These are phyloP conservation scores for Sweltsa coloradensis DNA, from an alignment of 1,140 invertebrate species.

Conservation along the genomic window DNA sequence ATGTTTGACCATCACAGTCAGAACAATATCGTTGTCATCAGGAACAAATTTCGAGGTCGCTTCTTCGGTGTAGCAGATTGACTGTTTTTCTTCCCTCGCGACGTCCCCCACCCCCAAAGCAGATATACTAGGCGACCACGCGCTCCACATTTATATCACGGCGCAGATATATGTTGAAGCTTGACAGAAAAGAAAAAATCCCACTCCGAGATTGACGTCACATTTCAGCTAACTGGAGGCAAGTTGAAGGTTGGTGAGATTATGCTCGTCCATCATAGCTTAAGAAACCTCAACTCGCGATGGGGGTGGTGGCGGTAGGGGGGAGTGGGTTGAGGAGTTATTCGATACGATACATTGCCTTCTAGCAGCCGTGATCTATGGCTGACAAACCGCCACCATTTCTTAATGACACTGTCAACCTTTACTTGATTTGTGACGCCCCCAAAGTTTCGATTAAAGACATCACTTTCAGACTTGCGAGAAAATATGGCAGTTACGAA, in stretches of 20 bases:
- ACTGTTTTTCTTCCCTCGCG: too few relatives aligned
- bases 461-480: constrained; percentile 11
- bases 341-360: background rate
- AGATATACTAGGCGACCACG: too few relatives aligned
- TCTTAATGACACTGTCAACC: constrained; percentile 14
- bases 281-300: background rate
- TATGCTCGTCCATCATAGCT: constrained; percentile 10
- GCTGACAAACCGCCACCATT: constrained; percentile 12
- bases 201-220: background rate
- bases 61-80: too few relatives aligned
- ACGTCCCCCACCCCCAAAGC: too few relatives aligned
- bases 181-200: too few relatives aligned
- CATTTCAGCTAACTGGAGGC: background rate
- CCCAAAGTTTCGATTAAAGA: constrained; percentile 14
- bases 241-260: constrained; percentile 2
- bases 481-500: constrained; percentile 12
- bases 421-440: constrained; percentile 12
- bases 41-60: too few relatives aligned
- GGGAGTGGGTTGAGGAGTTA: background rate
- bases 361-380: constrained; percentile 8
- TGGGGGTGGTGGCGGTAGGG: background rate
- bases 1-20: too few relatives aligned
- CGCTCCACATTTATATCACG: too few relatives aligned
- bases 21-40: too few relatives aligned
- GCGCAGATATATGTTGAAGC: too few relatives aligned